Conservation (phyloP, 2,888 invertebrate genomes). For the Agrotis segetum region DNA sequence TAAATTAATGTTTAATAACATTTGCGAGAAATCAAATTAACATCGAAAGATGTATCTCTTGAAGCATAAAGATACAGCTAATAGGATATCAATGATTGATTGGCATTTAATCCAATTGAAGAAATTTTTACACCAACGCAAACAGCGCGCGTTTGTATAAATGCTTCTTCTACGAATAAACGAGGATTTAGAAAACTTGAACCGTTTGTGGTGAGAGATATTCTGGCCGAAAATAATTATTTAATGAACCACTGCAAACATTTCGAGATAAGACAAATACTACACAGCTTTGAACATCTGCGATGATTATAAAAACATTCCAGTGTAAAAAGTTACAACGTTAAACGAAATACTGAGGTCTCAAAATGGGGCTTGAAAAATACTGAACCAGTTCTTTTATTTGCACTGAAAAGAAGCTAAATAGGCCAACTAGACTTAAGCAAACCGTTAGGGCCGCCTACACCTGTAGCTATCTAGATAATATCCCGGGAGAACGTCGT, state of each 20-base stretch:
- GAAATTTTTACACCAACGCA: background rate
- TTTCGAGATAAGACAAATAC: conserved; percentile 3
- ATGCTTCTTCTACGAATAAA: conserved; percentile 14
- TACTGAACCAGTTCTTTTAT: conserved; percentile 12
- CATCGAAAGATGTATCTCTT: conserved; percentile 8
- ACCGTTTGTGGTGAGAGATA: conserved; percentile 20
- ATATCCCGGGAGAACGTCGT: conserved; percentile 43
- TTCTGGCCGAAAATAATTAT: conserved; percentile 5
- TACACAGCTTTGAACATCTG: conserved; percentile 16
- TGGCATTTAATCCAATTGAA: conserved; percentile 30
- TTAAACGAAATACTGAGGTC: background rate
- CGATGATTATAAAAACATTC: conserved; percentile 15
- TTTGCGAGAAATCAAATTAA: conserved; percentile 33
- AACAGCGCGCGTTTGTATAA: conserved; percentile 25
- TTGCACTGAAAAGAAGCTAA: conserved; percentile 25
- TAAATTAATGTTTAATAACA: conserved; percentile 24
- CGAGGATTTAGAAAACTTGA: conserved; percentile 7
- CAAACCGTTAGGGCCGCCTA: conserved; percentile 42
- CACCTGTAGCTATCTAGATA: conserved; percentile 39
- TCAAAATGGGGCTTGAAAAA: background rate
- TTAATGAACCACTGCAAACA: conserved; percentile 1
- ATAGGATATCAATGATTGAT: conserved; percentile 25
- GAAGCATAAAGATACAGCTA: conserved; percentile 18
- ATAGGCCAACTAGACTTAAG: conserved; percentile 26
- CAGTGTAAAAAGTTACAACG: background rate